Evolutionary conservation across 2,113 vertebrate species (phyloP).

Genomic region (Nothoprocta pentlandii): DNA sequence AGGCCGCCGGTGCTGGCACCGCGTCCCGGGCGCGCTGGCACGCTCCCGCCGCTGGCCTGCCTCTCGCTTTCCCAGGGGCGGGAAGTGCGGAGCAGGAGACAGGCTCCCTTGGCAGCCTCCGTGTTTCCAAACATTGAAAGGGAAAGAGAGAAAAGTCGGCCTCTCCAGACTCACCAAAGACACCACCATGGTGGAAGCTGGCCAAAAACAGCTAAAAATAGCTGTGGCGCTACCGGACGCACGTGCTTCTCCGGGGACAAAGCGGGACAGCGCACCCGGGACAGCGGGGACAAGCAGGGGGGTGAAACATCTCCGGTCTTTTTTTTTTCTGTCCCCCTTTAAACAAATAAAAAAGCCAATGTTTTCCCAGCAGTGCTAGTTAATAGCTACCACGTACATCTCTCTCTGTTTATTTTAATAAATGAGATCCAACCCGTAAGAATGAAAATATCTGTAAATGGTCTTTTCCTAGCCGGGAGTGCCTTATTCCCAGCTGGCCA

Average conservation of each 20-base stretch:
- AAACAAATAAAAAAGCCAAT: background rate
- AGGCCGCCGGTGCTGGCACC: slow-evolving; percentile 48
- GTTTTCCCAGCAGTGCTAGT: background rate
- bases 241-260: background rate
- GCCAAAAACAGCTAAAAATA: slow-evolving; percentile 62
- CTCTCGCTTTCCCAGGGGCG: slow-evolving; percentile 65
- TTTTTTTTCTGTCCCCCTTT: background rate
- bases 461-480: background rate
- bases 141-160: slow-evolving; percentile 66
- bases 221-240: slow-evolving; percentile 4
- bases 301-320: background rate
- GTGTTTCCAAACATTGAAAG: slow-evolving; percentile 75
- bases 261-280: background rate
- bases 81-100: slow-evolving; percentile 63
- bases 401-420: slow-evolving; percentile 17
- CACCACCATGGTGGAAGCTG: slow-evolving; percentile 15
- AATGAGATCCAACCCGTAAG: background rate
- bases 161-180: slow-evolving; percentile 52
- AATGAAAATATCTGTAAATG: slow-evolving; percentile 28
- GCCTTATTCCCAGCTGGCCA: background rate
- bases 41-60: background rate
- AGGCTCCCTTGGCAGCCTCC: slow-evolving; percentile 67
- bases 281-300: background rate
- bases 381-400: background rate
- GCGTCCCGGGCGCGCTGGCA: slow-evolving; percentile 46